A percentile compares a stretch with the other conserved stretches of the same genome.
Evolutionary conservation across 1,140 invertebrate genomes (phyloP).

Genomic region (Archegozetes longisetosus): DNA sequence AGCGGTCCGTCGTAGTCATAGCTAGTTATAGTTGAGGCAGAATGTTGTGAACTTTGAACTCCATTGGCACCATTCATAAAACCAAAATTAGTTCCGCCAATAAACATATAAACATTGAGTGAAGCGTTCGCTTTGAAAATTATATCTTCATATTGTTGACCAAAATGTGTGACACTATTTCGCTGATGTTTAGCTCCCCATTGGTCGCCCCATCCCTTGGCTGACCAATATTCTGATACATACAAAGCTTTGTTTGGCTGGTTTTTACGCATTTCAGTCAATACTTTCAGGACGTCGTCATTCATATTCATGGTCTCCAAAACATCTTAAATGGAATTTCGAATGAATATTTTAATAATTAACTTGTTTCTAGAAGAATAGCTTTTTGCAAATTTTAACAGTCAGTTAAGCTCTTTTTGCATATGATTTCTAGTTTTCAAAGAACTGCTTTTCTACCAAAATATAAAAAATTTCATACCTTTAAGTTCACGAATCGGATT

Average conservation of each 20-base stretch:
- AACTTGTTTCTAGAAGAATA: background rate
- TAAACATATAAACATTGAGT: slow-evolving; percentile 25
- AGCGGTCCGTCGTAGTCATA: slow-evolving; percentile 38
- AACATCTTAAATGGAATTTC: background rate
- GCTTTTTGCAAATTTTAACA: background rate
- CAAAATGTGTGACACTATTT: slow-evolving; percentile 8
- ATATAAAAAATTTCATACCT: slow-evolving; percentile 29
- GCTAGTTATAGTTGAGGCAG: slow-evolving; percentile 40
- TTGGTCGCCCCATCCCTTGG: slow-evolving; percentile 28
- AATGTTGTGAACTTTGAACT: too few relatives aligned
- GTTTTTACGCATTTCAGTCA: background rate
- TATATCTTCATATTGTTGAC: slow-evolving; percentile 21
- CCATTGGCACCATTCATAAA: slow-evolving; percentile 19
- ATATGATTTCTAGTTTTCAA: background rate
- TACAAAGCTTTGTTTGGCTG: slow-evolving; percentile 25
- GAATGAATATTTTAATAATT: background rate
- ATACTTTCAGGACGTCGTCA: background rate
- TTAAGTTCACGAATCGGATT: background rate
- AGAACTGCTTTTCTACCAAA: slow-evolving; percentile 24
- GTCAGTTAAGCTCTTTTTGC: background rate
- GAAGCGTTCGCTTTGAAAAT: slow-evolving; percentile 24
- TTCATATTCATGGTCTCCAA: slow-evolving; percentile 10
- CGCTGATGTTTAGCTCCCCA: slow-evolving; percentile 24
- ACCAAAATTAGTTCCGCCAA: slow-evolving; percentile 21
- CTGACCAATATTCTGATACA: slow-evolving; percentile 30